phyloP scores from a whole-genome alignment of 2,797 vertebrate species.

The Setipinna tenuifilis region DNA sequence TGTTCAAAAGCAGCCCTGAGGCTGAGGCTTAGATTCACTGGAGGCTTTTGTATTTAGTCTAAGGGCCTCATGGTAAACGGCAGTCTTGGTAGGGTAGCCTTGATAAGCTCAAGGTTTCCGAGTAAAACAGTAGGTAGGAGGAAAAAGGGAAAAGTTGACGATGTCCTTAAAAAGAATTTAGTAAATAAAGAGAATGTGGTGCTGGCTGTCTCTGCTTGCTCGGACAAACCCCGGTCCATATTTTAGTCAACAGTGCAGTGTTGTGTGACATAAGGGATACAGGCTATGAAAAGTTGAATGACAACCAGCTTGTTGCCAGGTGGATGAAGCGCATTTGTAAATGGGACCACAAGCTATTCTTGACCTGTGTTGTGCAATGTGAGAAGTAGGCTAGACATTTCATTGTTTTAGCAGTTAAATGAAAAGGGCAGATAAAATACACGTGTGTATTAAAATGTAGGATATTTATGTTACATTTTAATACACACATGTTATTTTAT shows the following conservation, averaged over 20 bases:
- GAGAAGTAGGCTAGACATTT: too few species aligned
- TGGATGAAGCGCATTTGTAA: neutral
- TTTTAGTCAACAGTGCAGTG: neutral
- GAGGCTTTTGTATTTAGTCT: constrained; percentile 15
- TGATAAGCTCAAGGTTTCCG: constrained; percentile 4
- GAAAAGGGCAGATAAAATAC: too few species aligned
- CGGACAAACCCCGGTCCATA: neutral
- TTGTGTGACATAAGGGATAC: neutral
- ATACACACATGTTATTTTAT: too few species aligned
- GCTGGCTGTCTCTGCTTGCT: neutral
- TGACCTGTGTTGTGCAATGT: too few species aligned
- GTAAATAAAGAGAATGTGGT: neutral
- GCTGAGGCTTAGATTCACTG: too few species aligned
- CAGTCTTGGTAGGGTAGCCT: neutral
- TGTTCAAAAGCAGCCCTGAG: neutral
- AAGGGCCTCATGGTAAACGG: neutral
- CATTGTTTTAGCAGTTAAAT: too few species aligned
- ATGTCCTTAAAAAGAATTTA: neutral
- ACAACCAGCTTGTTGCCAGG: neutral
- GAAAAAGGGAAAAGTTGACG: too few species aligned
- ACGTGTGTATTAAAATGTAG: too few species aligned
- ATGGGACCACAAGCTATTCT: neutral
- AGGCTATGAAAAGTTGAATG: neutral
- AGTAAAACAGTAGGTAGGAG: neutral
- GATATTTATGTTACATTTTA: too few species aligned